Evolutionary conservation across 2,888 invertebrate genomes (phyloP).

Genomic region (Nomada fucata): DNA sequence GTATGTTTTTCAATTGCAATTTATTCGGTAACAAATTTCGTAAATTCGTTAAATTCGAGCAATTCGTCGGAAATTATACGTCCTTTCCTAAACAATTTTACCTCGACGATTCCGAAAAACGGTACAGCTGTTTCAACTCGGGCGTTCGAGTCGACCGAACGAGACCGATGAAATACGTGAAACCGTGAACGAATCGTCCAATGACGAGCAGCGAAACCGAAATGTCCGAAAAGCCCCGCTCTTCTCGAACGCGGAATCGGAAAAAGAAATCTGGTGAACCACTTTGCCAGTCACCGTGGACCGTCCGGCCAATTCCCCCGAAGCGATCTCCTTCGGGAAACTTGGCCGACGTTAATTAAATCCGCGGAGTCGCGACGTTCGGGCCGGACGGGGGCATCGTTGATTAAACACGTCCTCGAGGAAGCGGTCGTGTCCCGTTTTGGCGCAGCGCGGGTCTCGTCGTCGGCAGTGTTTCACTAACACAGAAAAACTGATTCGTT

Average conservation of each 20-base stretch:
- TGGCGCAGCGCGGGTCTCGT: conserved; percentile 41
- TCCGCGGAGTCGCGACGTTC: conserved; percentile 32
- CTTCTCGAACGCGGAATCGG: not conserved
- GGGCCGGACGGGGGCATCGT: conserved; percentile 12
- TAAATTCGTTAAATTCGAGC: no score
- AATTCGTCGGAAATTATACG: no score
- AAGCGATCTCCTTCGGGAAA: conserved; percentile 17
- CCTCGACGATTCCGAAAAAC: no score
- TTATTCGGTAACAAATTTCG: no score
- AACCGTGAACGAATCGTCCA: no score
- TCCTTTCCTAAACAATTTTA: no score
- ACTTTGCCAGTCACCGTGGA: not conserved
- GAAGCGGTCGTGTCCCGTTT: not conserved
- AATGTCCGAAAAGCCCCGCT: conserved; percentile 9
- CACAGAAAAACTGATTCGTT: conserved; percentile 83
- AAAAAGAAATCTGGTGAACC: not conserved
- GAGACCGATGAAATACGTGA: no score
- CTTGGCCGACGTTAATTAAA: conserved; percentile 48
- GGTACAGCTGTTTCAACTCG: no score
- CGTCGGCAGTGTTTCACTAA: conserved; percentile 78
- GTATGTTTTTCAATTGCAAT: no score
- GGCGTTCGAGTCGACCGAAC: no score
- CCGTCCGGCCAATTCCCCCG: not conserved
- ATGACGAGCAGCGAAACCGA: not conserved
- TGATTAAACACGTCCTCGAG: conserved; percentile 29